A percentile compares a stretch with the other conserved stretches of the same genome.
phyloP scores from a whole-genome alignment of 2,113 vertebrate species.

The Lepus americanus region DNA sequence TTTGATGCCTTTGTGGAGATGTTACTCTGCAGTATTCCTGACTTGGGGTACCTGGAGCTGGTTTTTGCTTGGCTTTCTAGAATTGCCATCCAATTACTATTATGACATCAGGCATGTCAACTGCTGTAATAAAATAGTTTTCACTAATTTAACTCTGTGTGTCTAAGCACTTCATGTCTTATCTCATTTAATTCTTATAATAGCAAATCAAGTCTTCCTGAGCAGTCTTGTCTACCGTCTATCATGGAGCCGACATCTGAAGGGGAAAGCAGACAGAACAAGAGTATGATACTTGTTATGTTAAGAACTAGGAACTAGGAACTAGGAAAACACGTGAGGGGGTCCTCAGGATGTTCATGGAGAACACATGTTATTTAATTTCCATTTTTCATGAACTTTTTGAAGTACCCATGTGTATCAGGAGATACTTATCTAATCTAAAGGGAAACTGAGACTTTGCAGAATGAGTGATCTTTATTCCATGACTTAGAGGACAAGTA shows the following conservation, averaged over 20 bases:
- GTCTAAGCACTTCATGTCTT: not conserved
- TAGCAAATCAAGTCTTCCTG: not conserved
- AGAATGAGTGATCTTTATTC: not conserved
- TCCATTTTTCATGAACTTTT: too few relatives aligned
- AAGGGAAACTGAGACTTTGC: not conserved
- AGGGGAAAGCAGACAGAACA: not conserved
- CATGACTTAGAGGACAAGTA: not conserved
- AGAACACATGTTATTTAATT: too few relatives aligned
- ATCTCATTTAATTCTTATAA: not conserved
- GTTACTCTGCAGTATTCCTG: not conserved
- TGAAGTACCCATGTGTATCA: too few relatives aligned
- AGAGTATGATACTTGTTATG: not conserved
- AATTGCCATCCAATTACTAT: constrained; percentile 3
- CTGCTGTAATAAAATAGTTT: not conserved
- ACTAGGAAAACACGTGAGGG: not conserved
- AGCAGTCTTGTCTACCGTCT: not conserved
- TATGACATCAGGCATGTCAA: not conserved
- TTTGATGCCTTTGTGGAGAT: not conserved
- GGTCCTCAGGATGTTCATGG: too few relatives aligned
- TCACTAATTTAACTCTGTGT: not conserved
- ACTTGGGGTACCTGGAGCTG: not conserved
- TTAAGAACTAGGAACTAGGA: not conserved
- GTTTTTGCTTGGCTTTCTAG: constrained; percentile 6
- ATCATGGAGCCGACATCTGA: not conserved
- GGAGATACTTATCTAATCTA: not conserved